Percentiles rank a stretch among this genome's conserved stretches.
phyloP scores from a whole-genome alignment of 2,797 vertebrate genomes.

The Lithobates sylvaticus region DNA sequence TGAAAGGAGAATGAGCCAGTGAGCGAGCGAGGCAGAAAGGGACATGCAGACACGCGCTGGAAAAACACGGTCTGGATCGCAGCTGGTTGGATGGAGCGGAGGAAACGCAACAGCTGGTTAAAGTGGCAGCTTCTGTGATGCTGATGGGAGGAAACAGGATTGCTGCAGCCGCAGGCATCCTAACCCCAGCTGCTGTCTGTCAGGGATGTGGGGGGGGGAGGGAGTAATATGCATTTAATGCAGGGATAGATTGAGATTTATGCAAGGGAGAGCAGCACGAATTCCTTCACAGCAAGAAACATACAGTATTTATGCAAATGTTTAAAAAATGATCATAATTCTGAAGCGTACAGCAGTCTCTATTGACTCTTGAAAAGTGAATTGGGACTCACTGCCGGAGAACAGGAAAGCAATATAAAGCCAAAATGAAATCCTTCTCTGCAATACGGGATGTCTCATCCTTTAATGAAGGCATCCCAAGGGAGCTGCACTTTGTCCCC shows the following conservation, averaged over 20 bases:
- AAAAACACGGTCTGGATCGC: conserved; percentile 60
- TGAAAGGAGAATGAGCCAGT: conserved; percentile 66
- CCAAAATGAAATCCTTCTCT: conserved; percentile 12
- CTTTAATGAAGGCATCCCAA: conserved; percentile 5
- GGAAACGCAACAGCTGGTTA: conserved; percentile 62
- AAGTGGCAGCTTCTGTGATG: conserved; percentile 62
- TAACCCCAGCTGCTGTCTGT: conserved; percentile 61
- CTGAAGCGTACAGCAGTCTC: conserved; percentile 4
- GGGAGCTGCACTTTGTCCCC: conserved; percentile 15
- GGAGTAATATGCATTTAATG: conserved; percentile 54
- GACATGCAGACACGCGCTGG: conserved; percentile 49
- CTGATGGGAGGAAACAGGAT: conserved; percentile 61
- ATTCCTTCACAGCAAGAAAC: conserved; percentile 48
- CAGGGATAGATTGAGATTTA: conserved; percentile 55
- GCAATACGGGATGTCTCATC: background rate
- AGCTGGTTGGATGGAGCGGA: conserved; percentile 56
- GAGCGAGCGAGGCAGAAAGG: conserved; percentile 62
- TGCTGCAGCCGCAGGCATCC: conserved; percentile 59
- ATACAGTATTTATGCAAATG: conserved; percentile 31
- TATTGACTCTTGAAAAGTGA: conserved; percentile 3
- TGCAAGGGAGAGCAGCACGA: conserved; percentile 43
- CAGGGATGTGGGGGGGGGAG: conserved; percentile 43
- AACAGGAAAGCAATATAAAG: conserved; percentile 20
- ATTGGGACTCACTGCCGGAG: conserved; percentile 9
- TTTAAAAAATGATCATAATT: conserved; percentile 21